phyloP scores from a whole-genome alignment of 2,113 vertebrate species.

The Pelecanus crispus region DNA sequence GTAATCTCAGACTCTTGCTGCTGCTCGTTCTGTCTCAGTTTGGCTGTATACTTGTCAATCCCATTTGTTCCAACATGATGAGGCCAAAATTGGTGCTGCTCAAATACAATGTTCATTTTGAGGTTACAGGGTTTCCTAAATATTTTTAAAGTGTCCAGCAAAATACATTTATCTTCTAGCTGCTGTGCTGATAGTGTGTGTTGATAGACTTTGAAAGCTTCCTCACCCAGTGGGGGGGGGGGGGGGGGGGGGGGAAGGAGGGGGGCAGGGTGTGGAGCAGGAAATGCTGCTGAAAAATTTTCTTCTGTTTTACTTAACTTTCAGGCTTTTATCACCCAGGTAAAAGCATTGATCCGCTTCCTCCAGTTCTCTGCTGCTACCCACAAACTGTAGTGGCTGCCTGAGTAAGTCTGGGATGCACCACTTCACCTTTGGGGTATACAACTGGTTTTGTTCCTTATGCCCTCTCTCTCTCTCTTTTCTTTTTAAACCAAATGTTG shows the following conservation, averaged over 20 bases:
- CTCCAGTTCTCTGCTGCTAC: neutral
- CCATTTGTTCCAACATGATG: slow-evolving; percentile 5
- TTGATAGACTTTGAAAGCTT: neutral
- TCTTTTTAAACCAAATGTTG: neutral
- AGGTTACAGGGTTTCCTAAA: neutral
- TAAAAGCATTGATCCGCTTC: neutral
- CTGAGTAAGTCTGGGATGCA: neutral
- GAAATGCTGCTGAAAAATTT: neutral
- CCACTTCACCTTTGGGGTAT: neutral
- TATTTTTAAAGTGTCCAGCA: neutral
- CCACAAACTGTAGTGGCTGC: neutral
- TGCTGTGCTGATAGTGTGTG: neutral
- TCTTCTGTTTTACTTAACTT: neutral
- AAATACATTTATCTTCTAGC: neutral
- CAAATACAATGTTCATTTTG: neutral
- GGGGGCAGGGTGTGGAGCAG: too few relatives aligned
- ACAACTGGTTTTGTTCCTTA: neutral
- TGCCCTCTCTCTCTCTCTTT: neutral
- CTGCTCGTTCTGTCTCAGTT: neutral
- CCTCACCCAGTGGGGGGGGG: neutral
- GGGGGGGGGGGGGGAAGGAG: too few relatives aligned
- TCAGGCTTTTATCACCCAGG: neutral
- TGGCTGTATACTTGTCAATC: neutral
- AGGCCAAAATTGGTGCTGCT: neutral
- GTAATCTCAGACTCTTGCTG: slow-evolving; percentile 6